Evolutionary conservation across 2,113 vertebrate species (phyloP).

Genomic region (Odontesthes bonariensis): DNA sequence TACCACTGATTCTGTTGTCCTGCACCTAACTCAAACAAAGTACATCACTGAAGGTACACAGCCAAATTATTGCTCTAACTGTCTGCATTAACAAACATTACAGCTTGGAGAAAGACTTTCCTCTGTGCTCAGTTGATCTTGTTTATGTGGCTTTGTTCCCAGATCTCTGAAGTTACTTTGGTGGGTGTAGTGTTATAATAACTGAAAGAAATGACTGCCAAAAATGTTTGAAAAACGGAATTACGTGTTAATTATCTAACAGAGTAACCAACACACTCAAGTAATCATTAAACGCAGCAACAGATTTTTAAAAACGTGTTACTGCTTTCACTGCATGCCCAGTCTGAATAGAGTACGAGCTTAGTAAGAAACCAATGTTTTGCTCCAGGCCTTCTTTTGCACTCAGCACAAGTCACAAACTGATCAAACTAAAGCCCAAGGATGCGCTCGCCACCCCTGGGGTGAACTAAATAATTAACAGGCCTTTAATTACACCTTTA

Average conservation of each 20-base stretch:
- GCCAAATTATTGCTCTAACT: too few relatives aligned
- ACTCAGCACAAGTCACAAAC: conserved; percentile 48
- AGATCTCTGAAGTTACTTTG: not conserved
- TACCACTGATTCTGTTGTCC: too few relatives aligned
- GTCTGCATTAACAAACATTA: not conserved
- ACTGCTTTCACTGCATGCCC: not conserved
- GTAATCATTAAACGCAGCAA: not conserved
- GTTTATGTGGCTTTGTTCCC: not conserved
- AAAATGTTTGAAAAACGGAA: not conserved
- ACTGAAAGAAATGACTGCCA: not conserved
- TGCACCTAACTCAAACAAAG: too few relatives aligned
- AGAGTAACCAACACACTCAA: not conserved
- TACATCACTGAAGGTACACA: too few relatives aligned
- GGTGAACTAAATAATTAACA: conserved; percentile 82
- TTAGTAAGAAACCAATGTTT: conserved; percentile 31
- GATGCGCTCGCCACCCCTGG: conserved; percentile 50
- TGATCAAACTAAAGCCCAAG: conserved; percentile 66
- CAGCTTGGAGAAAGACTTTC: not conserved
- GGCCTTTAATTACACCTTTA: conserved; percentile 82
- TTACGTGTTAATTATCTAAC: not conserved
- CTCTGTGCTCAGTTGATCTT: not conserved
- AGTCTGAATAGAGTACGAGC: conserved; percentile 5
- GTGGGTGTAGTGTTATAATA: not conserved
- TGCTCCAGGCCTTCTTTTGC: conserved; percentile 32
- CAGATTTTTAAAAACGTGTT: not conserved